These are phyloP conservation scores for Saguinus midas DNA, from an alignment of 2,113 vertebrate species.

Conservation along the genomic window DNA sequence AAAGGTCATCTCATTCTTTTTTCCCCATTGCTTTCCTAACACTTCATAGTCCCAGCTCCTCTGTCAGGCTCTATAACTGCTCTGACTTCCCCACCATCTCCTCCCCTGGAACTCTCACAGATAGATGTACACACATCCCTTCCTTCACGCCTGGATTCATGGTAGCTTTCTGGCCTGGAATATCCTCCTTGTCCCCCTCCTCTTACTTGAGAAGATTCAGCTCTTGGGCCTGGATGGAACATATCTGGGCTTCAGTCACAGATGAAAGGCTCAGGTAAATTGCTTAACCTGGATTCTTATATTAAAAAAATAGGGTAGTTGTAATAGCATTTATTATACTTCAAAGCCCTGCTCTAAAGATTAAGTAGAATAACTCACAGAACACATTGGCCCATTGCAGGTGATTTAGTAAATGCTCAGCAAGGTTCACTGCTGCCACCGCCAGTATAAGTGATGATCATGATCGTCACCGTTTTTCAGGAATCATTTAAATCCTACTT, in stretches of 20 bases:
- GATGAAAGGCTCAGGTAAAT: background rate
- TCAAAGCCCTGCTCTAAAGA: background rate
- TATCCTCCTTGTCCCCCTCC: background rate
- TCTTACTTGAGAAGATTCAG: background rate
- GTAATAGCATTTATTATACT: background rate
- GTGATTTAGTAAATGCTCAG: background rate
- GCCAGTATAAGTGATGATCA: background rate
- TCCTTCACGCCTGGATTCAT: background rate
- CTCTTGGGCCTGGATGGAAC: background rate
- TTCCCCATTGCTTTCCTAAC: background rate
- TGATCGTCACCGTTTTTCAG: background rate
- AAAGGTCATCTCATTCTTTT: background rate
- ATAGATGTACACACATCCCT: background rate
- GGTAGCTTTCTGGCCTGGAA: background rate
- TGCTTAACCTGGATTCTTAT: background rate
- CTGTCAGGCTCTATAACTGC: background rate
- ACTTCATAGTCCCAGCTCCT: background rate
- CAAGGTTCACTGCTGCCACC: background rate
- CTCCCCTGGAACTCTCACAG: background rate
- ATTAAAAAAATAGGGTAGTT: background rate
- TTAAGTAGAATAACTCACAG: background rate
- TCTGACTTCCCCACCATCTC: background rate
- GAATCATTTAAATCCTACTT: background rate
- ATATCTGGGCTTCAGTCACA: background rate
- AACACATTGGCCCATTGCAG: background rate